Conservation (phyloP, 2,888 invertebrate species). For the Ctenicera cuprea region DNA sequence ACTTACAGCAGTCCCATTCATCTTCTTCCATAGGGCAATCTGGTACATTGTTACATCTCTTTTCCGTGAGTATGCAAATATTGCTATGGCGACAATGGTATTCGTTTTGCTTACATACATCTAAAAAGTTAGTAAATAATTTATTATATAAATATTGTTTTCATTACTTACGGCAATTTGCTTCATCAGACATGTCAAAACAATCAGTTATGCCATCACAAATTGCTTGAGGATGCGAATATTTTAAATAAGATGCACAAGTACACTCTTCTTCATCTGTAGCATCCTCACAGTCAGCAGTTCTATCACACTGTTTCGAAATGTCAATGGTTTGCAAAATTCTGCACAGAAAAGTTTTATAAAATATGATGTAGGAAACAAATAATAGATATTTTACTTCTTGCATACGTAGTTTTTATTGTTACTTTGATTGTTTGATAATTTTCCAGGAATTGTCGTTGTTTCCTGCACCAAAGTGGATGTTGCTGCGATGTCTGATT, state of each 20-base stretch:
- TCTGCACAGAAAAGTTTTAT: conserved; percentile 69
- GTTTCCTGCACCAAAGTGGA: no score
- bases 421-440: background rate
- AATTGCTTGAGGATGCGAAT: conserved; percentile 75
- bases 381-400: conserved; percentile 64
- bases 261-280: conserved; percentile 85
- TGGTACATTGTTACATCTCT: conserved; percentile 79
- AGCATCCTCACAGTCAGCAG: conserved; percentile 87
- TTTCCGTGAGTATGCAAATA: conserved; percentile 77
- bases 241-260: conserved; percentile 81
- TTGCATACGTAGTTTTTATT: conserved; percentile 70
- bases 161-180: conserved; percentile 73
- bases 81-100: conserved; percentile 80
- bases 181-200: conserved; percentile 84
- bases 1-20: conserved; percentile 86
- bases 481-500: no score
- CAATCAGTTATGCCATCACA: conserved; percentile 88
- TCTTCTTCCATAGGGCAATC: conserved; percentile 85
- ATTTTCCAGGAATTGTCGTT: no score
- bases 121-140: conserved; percentile 69
- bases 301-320: conserved; percentile 79
- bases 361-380: background rate
- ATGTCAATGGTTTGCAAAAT: conserved; percentile 80
- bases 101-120: conserved; percentile 75
- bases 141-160: no score